These are phyloP conservation scores for Cheilosia vulpina DNA, from an alignment of 2,888 invertebrate species.

Conservation along the genomic window DNA sequence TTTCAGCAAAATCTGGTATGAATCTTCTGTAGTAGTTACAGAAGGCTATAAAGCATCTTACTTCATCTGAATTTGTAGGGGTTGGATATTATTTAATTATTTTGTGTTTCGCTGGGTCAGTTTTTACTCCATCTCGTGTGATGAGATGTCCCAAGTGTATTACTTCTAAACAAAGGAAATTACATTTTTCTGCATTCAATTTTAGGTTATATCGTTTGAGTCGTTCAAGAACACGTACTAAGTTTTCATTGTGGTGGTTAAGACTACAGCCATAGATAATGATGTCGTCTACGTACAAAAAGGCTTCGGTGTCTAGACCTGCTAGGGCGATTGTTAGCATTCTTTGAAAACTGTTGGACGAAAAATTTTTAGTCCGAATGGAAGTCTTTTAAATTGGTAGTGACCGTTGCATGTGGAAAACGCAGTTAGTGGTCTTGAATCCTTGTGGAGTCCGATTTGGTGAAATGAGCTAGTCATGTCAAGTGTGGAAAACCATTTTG, in stretches of 20 bases:
- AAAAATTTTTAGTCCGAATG: too few relatives aligned
- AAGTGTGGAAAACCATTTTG: slow-evolving; percentile 63
- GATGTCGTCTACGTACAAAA: too few relatives aligned
- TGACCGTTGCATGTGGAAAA: slow-evolving; percentile 60
- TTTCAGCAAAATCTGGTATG: slow-evolving; percentile 76
- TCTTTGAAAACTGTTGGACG: slow-evolving; percentile 68
- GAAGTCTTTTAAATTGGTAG: slow-evolving; percentile 65
- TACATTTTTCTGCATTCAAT: slow-evolving; percentile 59
- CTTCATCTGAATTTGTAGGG: too few relatives aligned
- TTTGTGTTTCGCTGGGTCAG: slow-evolving; percentile 73
- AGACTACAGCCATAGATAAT: slow-evolving; percentile 68
- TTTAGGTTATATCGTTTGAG: slow-evolving; percentile 59
- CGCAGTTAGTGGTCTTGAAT: slow-evolving; percentile 60
- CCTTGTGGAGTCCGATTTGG: slow-evolving; percentile 52
- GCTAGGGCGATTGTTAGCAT: slow-evolving; percentile 67
- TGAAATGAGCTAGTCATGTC: slow-evolving; percentile 67
- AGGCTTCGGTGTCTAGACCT: slow-evolving; percentile 57
- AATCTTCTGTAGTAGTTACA: slow-evolving; percentile 67
- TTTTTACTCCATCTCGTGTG: slow-evolving; percentile 72
- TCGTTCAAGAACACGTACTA: slow-evolving; percentile 44
- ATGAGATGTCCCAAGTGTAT: too few relatives aligned
- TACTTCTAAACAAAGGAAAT: too few relatives aligned
- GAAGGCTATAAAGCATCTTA: slow-evolving; percentile 60
- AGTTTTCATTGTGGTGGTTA: slow-evolving; percentile 64
- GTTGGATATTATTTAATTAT: slow-evolving; percentile 73